phyloP scores from a whole-genome alignment of 2,888 invertebrate species.

The Euzophera pinguis region DNA sequence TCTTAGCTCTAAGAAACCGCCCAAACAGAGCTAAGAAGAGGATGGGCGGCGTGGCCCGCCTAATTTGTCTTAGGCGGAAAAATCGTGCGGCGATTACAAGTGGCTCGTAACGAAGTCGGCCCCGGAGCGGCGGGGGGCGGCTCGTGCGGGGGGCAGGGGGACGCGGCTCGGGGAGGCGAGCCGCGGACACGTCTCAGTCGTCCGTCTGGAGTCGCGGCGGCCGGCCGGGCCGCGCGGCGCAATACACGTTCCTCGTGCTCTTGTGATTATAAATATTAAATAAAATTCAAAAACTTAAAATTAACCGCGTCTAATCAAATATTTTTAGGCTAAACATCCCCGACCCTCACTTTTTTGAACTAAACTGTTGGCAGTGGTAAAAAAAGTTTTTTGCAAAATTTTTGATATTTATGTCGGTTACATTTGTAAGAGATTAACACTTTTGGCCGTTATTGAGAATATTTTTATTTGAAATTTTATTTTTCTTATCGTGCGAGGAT shows the following conservation, averaged over 20 bases:
- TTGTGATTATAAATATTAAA: constrained; percentile 78
- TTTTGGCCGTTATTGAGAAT: constrained; percentile 73
- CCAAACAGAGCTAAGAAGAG: constrained; percentile 52
- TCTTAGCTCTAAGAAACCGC: constrained; percentile 63
- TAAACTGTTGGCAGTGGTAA: constrained; percentile 62
- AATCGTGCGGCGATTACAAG: constrained; percentile 78
- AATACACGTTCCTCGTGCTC: constrained; percentile 79
- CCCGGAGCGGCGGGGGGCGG: constrained; percentile 39
- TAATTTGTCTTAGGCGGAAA: constrained; percentile 80
- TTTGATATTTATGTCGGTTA: constrained; percentile 78
- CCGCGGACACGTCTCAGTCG: constrained; percentile 69
- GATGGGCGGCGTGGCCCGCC: constrained; percentile 62
- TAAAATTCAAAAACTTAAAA: constrained; percentile 41
- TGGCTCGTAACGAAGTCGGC: constrained; percentile 79
- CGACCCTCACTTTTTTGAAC: constrained; percentile 64
- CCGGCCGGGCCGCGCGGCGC: constrained; percentile 77
- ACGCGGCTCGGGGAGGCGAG: constrained; percentile 44
- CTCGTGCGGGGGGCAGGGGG: constrained; percentile 29
- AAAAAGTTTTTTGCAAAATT: constrained; percentile 72
- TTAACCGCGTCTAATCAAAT: constrained; percentile 71
- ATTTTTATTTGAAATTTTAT: constrained; percentile 68
- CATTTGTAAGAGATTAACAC: constrained; percentile 71
- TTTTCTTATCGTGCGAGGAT: constrained; percentile 56
- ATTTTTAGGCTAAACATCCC: constrained; percentile 71
- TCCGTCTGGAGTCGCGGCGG: constrained; percentile 79